These are phyloP conservation scores for Nasonia longicornis DNA, from an alignment of 1,140 invertebrate genomes.

Conservation along the genomic window DNA sequence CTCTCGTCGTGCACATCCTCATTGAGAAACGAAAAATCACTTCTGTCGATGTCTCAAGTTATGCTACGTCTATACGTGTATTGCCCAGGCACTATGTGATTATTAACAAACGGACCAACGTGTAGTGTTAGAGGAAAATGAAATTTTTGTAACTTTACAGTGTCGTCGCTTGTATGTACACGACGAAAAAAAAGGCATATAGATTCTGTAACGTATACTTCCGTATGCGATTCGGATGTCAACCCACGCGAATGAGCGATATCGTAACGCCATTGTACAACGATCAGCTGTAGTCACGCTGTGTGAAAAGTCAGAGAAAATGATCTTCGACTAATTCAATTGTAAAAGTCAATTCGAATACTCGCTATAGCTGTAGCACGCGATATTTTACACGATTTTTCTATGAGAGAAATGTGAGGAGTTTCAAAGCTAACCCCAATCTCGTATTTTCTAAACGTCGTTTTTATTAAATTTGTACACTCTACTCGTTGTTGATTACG, in stretches of 20 bases:
- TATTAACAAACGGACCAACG: not conserved
- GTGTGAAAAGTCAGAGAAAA: not conserved
- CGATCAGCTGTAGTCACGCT: conserved; percentile 28
- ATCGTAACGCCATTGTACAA: conserved; percentile 16
- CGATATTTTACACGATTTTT: not conserved
- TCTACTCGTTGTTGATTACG: not conserved
- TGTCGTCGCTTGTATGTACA: not conserved
- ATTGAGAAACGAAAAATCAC: not conserved
- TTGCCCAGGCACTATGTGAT: not conserved
- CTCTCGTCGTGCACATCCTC: not conserved
- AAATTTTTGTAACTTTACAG: not conserved
- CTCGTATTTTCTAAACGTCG: not conserved
- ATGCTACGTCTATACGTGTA: not conserved
- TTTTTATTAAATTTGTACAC: conserved; percentile 2
- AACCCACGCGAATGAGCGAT: not conserved
- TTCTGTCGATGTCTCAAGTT: not conserved
- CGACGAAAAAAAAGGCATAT: not conserved
- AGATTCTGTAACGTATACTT: not conserved
- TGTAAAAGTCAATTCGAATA: conserved; percentile 22
- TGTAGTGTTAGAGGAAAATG: not conserved
- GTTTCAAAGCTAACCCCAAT: not conserved
- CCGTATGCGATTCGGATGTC: conserved; percentile 12
- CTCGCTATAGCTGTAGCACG: not conserved
- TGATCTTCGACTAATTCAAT: not conserved
- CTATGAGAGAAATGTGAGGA: not conserved